Percentiles rank a stretch among this genome's conserved stretches.
These are phyloP conservation scores for Graptemys geographica DNA, from an alignment of 2,797 vertebrate genomes.

Conservation along the genomic window DNA sequence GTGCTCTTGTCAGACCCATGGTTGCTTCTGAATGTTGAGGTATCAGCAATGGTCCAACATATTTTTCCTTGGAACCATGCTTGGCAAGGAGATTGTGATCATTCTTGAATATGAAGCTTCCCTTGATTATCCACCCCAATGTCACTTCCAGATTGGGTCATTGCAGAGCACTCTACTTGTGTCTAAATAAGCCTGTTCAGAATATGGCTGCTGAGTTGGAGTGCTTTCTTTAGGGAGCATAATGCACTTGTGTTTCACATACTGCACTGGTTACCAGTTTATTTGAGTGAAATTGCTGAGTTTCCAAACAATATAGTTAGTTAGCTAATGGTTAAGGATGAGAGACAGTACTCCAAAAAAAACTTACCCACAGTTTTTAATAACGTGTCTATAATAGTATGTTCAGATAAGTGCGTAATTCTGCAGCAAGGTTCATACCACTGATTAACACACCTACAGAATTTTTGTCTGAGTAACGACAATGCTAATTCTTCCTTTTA, in stretches of 20 bases:
- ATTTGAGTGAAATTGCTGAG: neutral
- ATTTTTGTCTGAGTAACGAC: neutral
- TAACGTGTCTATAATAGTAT: neutral
- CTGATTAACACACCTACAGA: neutral
- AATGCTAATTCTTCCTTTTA: neutral
- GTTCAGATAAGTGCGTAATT: neutral
- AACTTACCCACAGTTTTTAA: neutral
- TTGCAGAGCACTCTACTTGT: neutral
- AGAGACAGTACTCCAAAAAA: neutral
- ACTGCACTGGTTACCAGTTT: neutral
- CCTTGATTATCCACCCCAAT: neutral
- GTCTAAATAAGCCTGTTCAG: neutral
- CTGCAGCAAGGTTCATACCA: neutral
- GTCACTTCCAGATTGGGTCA: neutral
- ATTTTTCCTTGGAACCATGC: neutral
- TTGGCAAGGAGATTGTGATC: neutral
- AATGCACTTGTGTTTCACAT: neutral
- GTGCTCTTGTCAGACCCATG: neutral
- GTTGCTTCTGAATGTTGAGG: neutral
- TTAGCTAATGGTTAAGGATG: neutral
- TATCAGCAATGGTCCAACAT: neutral
- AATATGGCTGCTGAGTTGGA: neutral
- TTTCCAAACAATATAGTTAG: neutral
- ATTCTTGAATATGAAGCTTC: neutral
- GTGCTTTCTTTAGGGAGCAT: neutral